These are phyloP conservation scores for Orientallactaga bullata DNA, from an alignment of 2,113 vertebrate species.

Conservation along the genomic window DNA sequence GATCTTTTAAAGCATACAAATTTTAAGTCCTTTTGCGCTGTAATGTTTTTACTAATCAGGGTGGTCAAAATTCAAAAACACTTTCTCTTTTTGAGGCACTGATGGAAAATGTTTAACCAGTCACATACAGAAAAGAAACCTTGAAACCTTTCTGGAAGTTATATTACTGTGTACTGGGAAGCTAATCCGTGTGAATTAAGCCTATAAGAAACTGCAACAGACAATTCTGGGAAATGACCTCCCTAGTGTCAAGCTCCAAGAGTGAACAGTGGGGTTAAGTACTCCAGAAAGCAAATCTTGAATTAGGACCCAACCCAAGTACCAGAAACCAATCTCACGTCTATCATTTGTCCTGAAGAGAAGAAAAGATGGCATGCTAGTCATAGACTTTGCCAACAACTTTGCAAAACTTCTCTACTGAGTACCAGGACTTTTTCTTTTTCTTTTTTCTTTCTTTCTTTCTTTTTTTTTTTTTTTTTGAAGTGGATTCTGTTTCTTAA, in stretches of 20 bases:
- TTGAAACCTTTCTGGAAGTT: conserved; percentile 54
- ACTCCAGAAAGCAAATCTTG: not conserved
- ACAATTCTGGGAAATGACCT: not conserved
- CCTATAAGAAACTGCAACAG: not conserved
- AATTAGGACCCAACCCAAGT: not conserved
- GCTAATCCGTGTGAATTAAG: not conserved
- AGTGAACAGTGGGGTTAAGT: not conserved
- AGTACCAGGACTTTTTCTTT: not conserved
- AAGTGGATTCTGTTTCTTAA: not conserved
- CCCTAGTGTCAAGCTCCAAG: not conserved
- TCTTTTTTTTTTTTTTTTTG: not conserved
- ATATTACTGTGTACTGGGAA: not conserved
- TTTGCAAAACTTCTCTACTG: not conserved
- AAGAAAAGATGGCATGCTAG: not conserved
- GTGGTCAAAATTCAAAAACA: conserved; percentile 71
- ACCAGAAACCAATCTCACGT: not conserved
- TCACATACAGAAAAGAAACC: conserved; percentile 53
- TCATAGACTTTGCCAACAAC: not conserved
- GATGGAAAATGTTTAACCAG: conserved; percentile 71
- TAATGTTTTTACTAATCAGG: conserved; percentile 79
- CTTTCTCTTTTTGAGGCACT: conserved; percentile 65
- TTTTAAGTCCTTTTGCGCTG: conserved; percentile 72
- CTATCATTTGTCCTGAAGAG: not conserved
- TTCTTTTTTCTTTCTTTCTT: not conserved
- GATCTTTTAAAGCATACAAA: conserved; percentile 79